These are phyloP conservation scores for Gymnobelideus leadbeateri DNA, from an alignment of 2,113 vertebrate species.

Conservation along the genomic window DNA sequence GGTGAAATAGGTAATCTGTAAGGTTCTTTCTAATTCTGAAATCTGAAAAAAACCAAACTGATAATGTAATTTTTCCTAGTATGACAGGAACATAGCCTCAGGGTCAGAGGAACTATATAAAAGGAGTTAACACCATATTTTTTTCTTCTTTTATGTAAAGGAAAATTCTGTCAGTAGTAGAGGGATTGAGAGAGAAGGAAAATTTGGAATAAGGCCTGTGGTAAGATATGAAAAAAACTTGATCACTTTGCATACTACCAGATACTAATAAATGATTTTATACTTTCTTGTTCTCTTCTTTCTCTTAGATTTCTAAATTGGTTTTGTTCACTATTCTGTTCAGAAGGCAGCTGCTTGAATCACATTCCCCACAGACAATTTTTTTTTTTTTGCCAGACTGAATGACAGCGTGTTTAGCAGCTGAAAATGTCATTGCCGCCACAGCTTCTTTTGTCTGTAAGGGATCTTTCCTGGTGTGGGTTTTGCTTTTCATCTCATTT, in stretches of 20 bases:
- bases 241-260: not conserved
- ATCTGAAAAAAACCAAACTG: no score
- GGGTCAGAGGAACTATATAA: not conserved
- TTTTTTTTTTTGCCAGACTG: not conserved
- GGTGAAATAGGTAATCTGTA: not conserved
- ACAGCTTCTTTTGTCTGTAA: not conserved
- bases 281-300: not conserved
- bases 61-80: not conserved
- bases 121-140: not conserved
- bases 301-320: conserved; percentile 28
- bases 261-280: conserved; percentile 5
- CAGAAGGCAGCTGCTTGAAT: conserved; percentile 28
- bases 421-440: conserved; percentile 47
- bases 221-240: not conserved
- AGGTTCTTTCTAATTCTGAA: not conserved
- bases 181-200: conserved; percentile 27
- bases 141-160: not conserved
- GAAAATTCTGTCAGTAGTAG: conserved; percentile 4
- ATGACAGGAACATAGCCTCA: not conserved
- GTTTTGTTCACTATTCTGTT: conserved; percentile 29
- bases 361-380: conserved; percentile 9
- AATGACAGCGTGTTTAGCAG: conserved; percentile 13
- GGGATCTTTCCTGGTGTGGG: not conserved
- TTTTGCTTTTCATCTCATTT: conserved; percentile 39
- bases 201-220: not conserved